A percentile compares a stretch with the other conserved stretches of the same genome.
These are phyloP conservation scores for Cottoperca gobio DNA, from an alignment of 2,797 vertebrate genomes.

Conservation along the genomic window DNA sequence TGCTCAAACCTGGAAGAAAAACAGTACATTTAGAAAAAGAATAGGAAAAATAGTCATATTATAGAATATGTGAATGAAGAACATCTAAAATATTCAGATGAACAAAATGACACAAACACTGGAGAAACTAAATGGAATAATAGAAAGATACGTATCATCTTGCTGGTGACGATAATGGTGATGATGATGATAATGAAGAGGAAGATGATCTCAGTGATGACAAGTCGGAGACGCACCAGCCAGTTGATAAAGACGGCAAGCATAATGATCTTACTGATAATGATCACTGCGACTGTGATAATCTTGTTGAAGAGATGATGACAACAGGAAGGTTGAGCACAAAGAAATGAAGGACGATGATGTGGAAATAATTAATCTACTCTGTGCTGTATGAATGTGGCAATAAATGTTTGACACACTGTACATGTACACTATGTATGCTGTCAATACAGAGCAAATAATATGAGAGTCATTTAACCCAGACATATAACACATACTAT, in stretches of 20 bases:
- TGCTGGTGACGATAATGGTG: constrained; percentile 34
- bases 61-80: not conserved
- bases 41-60: not conserved
- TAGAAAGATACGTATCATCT: constrained; percentile 49
- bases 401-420: constrained; percentile 9
- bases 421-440: not conserved
- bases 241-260: constrained; percentile 45
- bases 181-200: constrained; percentile 21
- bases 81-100: constrained; percentile 7
- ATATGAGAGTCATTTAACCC: not conserved
- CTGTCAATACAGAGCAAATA: not conserved
- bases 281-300: constrained; percentile 57
- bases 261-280: constrained; percentile 58
- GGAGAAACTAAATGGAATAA: constrained; percentile 9
- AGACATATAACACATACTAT: not conserved
- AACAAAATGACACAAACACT: constrained; percentile 19
- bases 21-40: not conserved
- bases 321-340: constrained; percentile 52
- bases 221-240: constrained; percentile 39
- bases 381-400: constrained; percentile 4
- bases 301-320: constrained; percentile 64
- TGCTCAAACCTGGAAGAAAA: constrained; percentile 87
- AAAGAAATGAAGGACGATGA: constrained; percentile 54
- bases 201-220: constrained; percentile 43
- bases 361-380: constrained; percentile 29